These are phyloP conservation scores for Syndactyla subalaris DNA, from an alignment of 2,797 vertebrate species.

Conservation along the genomic window DNA sequence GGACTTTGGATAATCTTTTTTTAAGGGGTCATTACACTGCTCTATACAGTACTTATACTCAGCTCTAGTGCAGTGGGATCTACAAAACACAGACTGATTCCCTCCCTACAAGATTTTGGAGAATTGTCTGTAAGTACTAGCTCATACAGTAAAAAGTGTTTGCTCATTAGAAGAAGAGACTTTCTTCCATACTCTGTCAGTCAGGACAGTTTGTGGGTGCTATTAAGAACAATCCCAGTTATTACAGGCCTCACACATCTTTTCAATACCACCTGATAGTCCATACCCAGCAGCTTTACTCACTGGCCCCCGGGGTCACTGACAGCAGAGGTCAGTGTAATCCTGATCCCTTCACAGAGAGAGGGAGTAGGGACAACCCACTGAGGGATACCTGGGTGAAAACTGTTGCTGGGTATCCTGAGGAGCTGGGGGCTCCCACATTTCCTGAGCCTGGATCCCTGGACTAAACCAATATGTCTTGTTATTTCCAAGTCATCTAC, in stretches of 20 bases:
- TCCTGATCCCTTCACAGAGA: background rate
- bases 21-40: background rate
- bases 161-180: background rate
- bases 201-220: background rate
- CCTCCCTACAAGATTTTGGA: background rate
- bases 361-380: rapidly evolving
- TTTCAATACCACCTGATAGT: background rate
- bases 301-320: background rate
- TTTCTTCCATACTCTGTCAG: background rate
- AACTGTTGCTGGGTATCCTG: background rate
- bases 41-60: background rate
- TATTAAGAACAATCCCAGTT: background rate
- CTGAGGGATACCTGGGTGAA: background rate
- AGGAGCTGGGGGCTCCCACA: background rate
- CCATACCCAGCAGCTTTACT: background rate
- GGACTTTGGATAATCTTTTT: background rate
- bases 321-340: background rate
- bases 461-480: background rate
- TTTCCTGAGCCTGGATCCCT: background rate
- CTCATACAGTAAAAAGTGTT: background rate
- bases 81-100: background rate
- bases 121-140: background rate
- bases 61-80: background rate
- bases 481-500: background rate
- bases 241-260: background rate